Percentiles rank a stretch among this genome's conserved stretches.
These are phyloP conservation scores for Lydus trimaculatus DNA, from an alignment of 2,888 invertebrate genomes.

Conservation along the genomic window DNA sequence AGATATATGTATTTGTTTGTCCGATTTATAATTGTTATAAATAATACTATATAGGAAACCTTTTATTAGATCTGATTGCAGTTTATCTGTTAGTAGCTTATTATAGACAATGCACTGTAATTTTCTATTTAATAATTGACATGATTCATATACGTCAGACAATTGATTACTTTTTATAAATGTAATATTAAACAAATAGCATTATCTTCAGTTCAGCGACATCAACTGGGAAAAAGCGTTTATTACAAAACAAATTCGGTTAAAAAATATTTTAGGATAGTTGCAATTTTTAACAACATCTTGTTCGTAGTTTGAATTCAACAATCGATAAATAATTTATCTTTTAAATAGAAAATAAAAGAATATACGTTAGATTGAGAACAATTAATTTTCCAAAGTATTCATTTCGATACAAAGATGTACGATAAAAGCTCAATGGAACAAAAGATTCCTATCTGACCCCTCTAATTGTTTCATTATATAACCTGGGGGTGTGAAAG, in stretches of 20 bases:
- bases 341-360: background rate
- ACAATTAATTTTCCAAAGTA: background rate
- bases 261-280: background rate
- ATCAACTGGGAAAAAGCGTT: background rate
- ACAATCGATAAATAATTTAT: background rate
- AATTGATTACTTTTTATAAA: background rate
- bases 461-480: slow-evolving; percentile 3
- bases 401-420: background rate
- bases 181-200: background rate
- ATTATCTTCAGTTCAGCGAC: background rate
- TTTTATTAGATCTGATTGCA: too few relatives aligned
- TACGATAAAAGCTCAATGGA: slow-evolving; percentile 1
- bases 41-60: too few relatives aligned
- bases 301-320: background rate
- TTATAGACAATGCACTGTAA: too few relatives aligned
- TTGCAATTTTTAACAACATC: background rate
- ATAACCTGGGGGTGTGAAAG: background rate
- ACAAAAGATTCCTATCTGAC: slow-evolving; percentile 1
- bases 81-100: too few relatives aligned
- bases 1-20: too few relatives aligned
- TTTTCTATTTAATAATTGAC: too few relatives aligned
- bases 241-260: background rate
- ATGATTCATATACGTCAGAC: too few relatives aligned
- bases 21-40: too few relatives aligned
- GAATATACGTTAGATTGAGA: background rate